These are phyloP conservation scores for Dicyrtomina minuta DNA, from an alignment of 2,888 invertebrate species.

Conservation along the genomic window DNA sequence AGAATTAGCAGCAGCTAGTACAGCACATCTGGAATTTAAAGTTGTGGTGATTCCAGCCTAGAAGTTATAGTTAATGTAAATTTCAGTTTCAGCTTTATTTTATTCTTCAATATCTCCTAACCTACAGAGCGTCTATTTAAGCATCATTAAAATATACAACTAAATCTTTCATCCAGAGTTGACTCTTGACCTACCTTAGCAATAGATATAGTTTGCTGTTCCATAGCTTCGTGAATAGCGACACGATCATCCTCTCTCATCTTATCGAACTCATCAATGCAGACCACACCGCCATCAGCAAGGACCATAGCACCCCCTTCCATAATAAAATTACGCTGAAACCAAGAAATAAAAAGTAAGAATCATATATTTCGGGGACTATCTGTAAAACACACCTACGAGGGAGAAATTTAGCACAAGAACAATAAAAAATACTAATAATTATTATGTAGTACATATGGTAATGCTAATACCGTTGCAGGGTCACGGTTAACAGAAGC, in stretches of 20 bases:
- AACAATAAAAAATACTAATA: too few species aligned
- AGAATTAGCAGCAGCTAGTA: slow-evolving; percentile 98
- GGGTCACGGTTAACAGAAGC: slow-evolving; percentile 96
- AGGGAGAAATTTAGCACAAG: too few species aligned
- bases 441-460: background rate
- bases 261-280: slow-evolving; percentile 99
- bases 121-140: background rate
- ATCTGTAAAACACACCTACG: too few species aligned
- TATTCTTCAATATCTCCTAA: background rate
- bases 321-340: slow-evolving; percentile 90
- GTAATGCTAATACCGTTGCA: slow-evolving; percentile 66
- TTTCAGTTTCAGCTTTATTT: background rate
- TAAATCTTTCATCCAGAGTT: background rate
- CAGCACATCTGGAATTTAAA: slow-evolving; percentile 95
- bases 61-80: slow-evolving; percentile 20
- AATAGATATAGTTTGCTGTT: slow-evolving; percentile 99
- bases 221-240: slow-evolving; percentile 99
- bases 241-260: slow-evolving; percentile 99
- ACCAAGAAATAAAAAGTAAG: slow-evolving; percentile 38
- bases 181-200: slow-evolving; percentile 69
- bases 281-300: slow-evolving; percentile 98
- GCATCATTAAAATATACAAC: background rate
- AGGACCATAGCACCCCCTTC: slow-evolving; percentile 99
- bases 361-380: background rate
- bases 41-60: slow-evolving; percentile 98